Evolutionary conservation across 2,888 invertebrate species (phyloP), one percentile per base, ranked within the genome.

Genomic region (Nemapogon koenigi): DNA sequence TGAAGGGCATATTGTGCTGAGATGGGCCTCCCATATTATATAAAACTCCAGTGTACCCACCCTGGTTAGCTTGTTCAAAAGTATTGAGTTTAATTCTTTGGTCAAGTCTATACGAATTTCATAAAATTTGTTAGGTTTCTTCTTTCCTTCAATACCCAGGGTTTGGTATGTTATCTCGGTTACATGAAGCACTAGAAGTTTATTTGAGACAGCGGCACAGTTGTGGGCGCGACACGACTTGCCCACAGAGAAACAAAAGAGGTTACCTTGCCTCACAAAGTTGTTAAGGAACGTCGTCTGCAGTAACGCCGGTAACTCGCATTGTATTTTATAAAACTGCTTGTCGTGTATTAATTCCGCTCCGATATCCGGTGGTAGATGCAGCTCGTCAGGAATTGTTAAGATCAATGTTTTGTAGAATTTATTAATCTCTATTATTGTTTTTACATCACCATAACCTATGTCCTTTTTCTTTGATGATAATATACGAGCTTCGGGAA

Each of bases 391-490:
- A 10, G 73, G 75, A 31, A 65, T 66, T 3, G 72, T 67, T 30
- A 76, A 43, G 31, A 78, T 55, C 18, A 66, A 31, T 51, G 69
- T 75, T 53, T 59, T 62, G 47, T 75, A 78, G 43, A 67, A 75
- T 46, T 51, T 47, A 37, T 76, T 75, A 46, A 56, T 52, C 37
- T 51, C 49, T n/a, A 75, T 46, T 8, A 44, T 47, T 43, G 57
- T 47, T 29, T 46, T 46, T 2, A 61, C 51, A 1, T 46, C 42
- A 25, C 60, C 54, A 3, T 60, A 44, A 29, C 51, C 53, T 41
- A 55, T 46, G 40, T 55, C 52, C 45, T 50, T 46, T 42, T 57
- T 62, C 3, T 47, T 47, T 2, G 47, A 48, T 17, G 53, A 49
- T 25, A 61, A 52, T 6, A 66, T 54, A 63, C 68, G 73, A 1